These are phyloP conservation scores for Diabrotica balteata DNA, from an alignment of 2,888 invertebrate species.

Conservation along the genomic window DNA sequence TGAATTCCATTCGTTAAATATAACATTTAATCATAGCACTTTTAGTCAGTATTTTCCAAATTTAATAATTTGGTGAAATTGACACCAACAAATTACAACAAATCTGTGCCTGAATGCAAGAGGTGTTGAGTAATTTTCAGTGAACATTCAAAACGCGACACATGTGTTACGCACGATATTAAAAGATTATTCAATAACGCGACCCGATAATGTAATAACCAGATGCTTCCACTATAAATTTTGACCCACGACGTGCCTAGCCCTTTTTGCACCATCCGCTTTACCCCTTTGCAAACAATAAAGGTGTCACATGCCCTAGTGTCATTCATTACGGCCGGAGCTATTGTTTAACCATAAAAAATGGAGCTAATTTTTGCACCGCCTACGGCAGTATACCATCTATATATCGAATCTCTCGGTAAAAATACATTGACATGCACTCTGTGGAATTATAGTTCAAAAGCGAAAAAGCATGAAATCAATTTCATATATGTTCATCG, in stretches of 20 bases:
- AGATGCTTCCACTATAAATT: slow-evolving; percentile 51
- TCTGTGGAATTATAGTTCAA: slow-evolving; percentile 13
- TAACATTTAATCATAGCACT: too few species aligned
- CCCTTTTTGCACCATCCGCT: slow-evolving; percentile 45
- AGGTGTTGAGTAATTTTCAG: slow-evolving; percentile 1
- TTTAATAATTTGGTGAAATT: too few species aligned
- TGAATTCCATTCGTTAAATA: too few species aligned
- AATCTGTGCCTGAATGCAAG: background rate
- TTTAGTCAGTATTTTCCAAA: too few species aligned
- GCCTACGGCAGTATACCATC: background rate
- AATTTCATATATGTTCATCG: slow-evolving; percentile 3
- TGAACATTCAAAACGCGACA: slow-evolving; percentile 17
- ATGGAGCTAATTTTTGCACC: slow-evolving; percentile 15
- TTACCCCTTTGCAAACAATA: slow-evolving; percentile 49
- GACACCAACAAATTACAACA: too few species aligned
- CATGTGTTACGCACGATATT: slow-evolving; percentile 35
- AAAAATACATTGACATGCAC: slow-evolving; percentile 10
- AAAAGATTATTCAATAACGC: slow-evolving; percentile 38
- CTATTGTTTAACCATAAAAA: slow-evolving; percentile 42
- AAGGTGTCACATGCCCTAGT: slow-evolving; percentile 47
- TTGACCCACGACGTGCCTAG: slow-evolving; percentile 36
- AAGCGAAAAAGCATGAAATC: background rate
- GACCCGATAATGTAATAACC: slow-evolving; percentile 40
- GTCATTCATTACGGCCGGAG: slow-evolving; percentile 47
- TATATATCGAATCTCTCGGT: slow-evolving; percentile 2